Percentiles rank a stretch among this genome's conserved stretches.
Conservation (phyloP, 2,797 vertebrate genomes). For the Chelmon rostratus region DNA sequence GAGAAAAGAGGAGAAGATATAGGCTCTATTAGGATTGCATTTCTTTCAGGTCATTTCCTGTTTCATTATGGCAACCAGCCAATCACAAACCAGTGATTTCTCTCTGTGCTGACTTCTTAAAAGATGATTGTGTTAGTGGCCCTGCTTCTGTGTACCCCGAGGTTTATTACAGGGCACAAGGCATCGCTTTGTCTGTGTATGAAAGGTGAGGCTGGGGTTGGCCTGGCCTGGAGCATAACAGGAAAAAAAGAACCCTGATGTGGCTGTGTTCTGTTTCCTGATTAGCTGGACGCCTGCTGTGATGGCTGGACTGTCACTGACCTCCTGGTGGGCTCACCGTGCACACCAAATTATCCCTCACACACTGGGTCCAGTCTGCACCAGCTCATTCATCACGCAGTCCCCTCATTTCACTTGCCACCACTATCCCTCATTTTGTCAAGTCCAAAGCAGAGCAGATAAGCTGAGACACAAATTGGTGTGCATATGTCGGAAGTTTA, state of each 20-base stretch:
- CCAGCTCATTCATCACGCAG: constrained; percentile 48
- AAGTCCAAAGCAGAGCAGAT: constrained; percentile 32
- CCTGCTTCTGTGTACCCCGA: constrained; percentile 24
- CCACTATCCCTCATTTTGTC: constrained; percentile 52
- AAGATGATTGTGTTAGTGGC: constrained; percentile 19
- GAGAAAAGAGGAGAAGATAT: constrained; percentile 17
- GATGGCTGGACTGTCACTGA: constrained; percentile 55
- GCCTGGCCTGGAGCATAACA: constrained; percentile 33
- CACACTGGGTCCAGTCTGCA: constrained; percentile 48
- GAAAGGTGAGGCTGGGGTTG: constrained; percentile 40
- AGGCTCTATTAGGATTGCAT: constrained; percentile 10
- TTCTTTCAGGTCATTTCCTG: constrained; percentile 45
- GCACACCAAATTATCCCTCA: constrained; percentile 57
- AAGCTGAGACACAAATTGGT: constrained; percentile 41
- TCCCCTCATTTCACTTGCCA: constrained; percentile 50
- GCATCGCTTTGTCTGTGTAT: constrained; percentile 32
- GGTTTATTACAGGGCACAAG: constrained; percentile 31
- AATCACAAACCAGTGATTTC: constrained; percentile 46
- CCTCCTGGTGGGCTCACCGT: constrained; percentile 58
- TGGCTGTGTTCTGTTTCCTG: constrained; percentile 64
- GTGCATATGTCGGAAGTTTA: constrained; percentile 16
- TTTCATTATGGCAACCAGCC: constrained; percentile 42
- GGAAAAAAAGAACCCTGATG: constrained; percentile 40
- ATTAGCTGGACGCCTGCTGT: constrained; percentile 76
- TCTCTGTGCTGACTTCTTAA: constrained; percentile 32